These are phyloP conservation scores for Aethina tumida DNA, from an alignment of 1,140 invertebrate species.

Conservation along the genomic window DNA sequence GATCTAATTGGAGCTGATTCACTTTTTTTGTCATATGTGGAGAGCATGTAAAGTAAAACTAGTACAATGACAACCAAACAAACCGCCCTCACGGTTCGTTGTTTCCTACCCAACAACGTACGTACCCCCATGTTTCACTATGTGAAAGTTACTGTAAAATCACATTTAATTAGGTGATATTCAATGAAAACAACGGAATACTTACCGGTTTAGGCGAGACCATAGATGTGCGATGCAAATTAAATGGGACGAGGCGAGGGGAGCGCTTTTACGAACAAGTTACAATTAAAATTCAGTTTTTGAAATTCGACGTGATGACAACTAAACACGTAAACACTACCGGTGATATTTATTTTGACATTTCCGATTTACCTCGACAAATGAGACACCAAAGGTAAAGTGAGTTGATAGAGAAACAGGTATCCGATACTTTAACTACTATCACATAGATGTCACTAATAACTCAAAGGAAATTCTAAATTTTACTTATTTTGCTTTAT, in stretches of 20 bases:
- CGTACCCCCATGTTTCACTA: conserved; percentile 2
- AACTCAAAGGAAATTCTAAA: too few relatives aligned
- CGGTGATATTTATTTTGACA: conserved; percentile 2
- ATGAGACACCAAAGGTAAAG: too few relatives aligned
- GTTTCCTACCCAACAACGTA: conserved; percentile 25
- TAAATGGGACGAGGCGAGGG: too few relatives aligned
- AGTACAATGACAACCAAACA: conserved; percentile 30
- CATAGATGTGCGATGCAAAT: neutral
- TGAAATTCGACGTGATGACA: conserved; percentile 1
- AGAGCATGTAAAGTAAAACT: conserved; percentile 36
- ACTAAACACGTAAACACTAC: conserved; percentile 4
- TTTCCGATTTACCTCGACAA: neutral
- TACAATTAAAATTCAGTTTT: too few relatives aligned
- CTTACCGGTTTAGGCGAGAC: neutral
- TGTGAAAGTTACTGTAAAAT: conserved; percentile 1
- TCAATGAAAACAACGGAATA: neutral
- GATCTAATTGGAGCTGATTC: conserved; percentile 13
- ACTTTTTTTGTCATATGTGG: conserved; percentile 35
- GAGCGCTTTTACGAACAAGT: too few relatives aligned
- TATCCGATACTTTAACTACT: too few relatives aligned
- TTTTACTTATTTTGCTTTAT: too few relatives aligned
- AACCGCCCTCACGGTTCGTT: conserved; percentile 33
- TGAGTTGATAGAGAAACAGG: too few relatives aligned
- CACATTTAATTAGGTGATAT: neutral
- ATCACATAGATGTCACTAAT: too few relatives aligned